These are phyloP conservation scores for Caenorhabditis angaria DNA, from an alignment of 2,888 invertebrate species.

Conservation along the genomic window DNA sequence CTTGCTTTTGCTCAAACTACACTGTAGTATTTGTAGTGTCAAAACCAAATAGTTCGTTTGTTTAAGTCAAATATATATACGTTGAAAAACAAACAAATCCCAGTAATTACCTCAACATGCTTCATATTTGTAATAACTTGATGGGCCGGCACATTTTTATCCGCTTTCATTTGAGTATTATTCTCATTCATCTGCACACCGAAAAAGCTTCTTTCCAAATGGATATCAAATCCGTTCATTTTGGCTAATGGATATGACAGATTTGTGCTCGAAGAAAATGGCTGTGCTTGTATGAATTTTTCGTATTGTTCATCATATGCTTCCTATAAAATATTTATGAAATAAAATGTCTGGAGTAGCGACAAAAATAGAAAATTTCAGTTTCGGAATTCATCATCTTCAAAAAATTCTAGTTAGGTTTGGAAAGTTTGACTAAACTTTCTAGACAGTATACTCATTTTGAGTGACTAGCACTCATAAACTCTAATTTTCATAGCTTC, in stretches of 20 bases:
- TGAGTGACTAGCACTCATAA: too few relatives aligned
- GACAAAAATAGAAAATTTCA: not conserved
- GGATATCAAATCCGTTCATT: conserved; percentile 64
- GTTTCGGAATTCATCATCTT: too few relatives aligned
- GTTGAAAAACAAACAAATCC: too few relatives aligned
- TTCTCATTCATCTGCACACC: conserved; percentile 49
- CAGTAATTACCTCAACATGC: conserved; percentile 61
- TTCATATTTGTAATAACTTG: conserved; percentile 67
- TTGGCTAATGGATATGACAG: conserved; percentile 60
- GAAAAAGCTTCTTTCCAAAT: conserved; percentile 64
- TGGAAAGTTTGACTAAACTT: too few relatives aligned
- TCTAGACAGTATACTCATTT: too few relatives aligned
- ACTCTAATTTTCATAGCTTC: too few relatives aligned
- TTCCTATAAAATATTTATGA: conserved; percentile 30
- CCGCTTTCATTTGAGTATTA: conserved; percentile 3
- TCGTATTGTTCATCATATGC: conserved; percentile 50
- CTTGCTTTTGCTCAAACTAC: too few relatives aligned
- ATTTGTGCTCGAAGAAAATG: conserved; percentile 36
- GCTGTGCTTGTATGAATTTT: conserved; percentile 19
- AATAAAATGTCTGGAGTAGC: not conserved
- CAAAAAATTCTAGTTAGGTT: too few relatives aligned
- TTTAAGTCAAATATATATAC: not conserved
- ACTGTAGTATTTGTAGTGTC: too few relatives aligned
- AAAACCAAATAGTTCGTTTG: not conserved
- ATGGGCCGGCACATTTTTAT: conserved; percentile 28